Base-by-base conservation (phyloP, 2,888 invertebrate genomes). In the Scaptomyza reducta region DNA sequence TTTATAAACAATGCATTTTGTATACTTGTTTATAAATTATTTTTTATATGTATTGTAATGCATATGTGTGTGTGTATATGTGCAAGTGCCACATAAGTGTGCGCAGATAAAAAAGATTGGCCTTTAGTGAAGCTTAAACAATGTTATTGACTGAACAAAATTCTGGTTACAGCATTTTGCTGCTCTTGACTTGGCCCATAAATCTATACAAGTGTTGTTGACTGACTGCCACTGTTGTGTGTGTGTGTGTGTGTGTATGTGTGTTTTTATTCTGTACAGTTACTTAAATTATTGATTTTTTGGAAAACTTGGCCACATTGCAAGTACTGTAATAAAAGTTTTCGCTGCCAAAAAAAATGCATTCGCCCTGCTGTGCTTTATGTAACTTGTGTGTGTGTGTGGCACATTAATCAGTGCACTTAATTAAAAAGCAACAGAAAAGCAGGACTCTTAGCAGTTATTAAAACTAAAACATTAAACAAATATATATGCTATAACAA, bases 41-140 rank as follows among this genome's bases (percentile, higher is more conserved):
- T 35, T 38, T 14, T n/a, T 35, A 35, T 44, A 57, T 41, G 7
- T 57, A 11, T 10, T 11, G 1, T 3, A 33, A 4, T 38, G 6
- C 18, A 27, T 53, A 41, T 66, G 7, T 45, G 27, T 76, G 14
- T 61, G 45, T 47, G 56, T 60, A 38, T 54, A 50, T 49, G 60
- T 62, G 58, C 42, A 27, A 60, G 60, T 33, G 45, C 57, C 59
- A 61, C 54, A 71, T 51, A 71, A 70, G 61, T 49, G 54, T 51
- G 62, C 40, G 18, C 44, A 41, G 41, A 65, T 50, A 70, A 38
- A 31, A 31, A 31, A 31, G 7, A n/a, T 22, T 46, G 54, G n/a
- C n/a, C n/a, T n/a, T 46, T 73, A 79, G 74, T 74, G 68, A 57
- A 76, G 74, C 67, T 71, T 69, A 69, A 79, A 77, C 79, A 77